phyloP scores from a whole-genome alignment of 2,113 vertebrate genomes.

The Percopsis transmontana region DNA sequence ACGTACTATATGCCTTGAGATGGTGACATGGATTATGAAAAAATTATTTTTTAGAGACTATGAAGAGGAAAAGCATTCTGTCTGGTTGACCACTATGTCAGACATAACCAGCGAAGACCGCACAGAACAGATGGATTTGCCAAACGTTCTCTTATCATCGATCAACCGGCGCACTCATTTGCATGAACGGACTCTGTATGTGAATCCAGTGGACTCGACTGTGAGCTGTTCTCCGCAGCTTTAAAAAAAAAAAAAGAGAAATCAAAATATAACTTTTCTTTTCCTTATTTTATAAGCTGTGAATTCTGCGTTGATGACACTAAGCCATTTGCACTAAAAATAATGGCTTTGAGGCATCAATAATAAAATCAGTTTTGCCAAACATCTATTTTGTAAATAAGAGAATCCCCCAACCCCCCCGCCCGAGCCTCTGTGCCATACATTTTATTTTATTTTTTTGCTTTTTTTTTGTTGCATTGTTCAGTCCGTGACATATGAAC shows the following conservation, averaged over 20 bases:
- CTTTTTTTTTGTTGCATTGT: neutral
- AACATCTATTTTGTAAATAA: slow-evolving; percentile 76
- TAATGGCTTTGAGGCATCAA: slow-evolving; percentile 46
- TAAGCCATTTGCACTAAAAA: slow-evolving; percentile 31
- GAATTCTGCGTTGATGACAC: slow-evolving; percentile 47
- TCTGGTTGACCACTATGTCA: slow-evolving; percentile 39
- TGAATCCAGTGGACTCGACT: slow-evolving; percentile 55
- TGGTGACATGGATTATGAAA: slow-evolving; percentile 44
- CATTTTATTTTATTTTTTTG: slow-evolving; percentile 30
- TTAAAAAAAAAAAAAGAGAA: slow-evolving; percentile 24
- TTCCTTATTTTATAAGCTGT: slow-evolving; percentile 66
- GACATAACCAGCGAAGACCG: slow-evolving; percentile 58
- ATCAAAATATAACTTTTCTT: neutral
- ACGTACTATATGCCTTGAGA: slow-evolving; percentile 17
- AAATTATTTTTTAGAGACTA: slow-evolving; percentile 52
- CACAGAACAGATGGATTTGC: slow-evolving; percentile 57
- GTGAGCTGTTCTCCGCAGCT: slow-evolving; percentile 47
- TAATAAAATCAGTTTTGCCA: slow-evolving; percentile 60
- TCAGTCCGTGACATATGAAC: slow-evolving; percentile 37
- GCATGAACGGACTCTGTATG: slow-evolving; percentile 61
- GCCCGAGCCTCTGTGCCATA: slow-evolving; percentile 70
- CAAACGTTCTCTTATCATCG: slow-evolving; percentile 52
- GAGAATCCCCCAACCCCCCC: slow-evolving; percentile 38
- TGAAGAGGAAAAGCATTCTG: slow-evolving; percentile 42
- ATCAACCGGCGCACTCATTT: slow-evolving; percentile 45